Base-by-base conservation (phyloP, 2,797 vertebrate species). In the Myripristis murdjan region DNA sequence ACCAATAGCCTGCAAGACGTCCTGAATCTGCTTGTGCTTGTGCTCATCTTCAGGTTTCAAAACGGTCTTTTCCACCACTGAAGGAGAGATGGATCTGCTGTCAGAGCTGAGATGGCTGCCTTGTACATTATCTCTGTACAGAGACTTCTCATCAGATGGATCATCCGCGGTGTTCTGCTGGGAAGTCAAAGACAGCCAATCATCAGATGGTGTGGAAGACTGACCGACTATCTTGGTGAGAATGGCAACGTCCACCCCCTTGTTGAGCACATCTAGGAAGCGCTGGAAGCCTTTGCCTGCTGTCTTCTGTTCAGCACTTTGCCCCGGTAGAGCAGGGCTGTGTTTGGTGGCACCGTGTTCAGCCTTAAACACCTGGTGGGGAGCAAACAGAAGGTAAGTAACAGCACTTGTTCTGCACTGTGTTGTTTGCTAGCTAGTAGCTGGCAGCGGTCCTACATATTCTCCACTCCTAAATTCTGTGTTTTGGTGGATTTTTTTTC, bases 211-310 rank as follows among this genome's bases (percentile, higher is more conserved):
- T 0, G 57, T 0, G 11, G 83, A 41, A 14, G 26, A 22, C 61
- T 77, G 89, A 59, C 62, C 83, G 16, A 91, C 90, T 11, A 93
- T 90, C 61, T 90, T 81, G 59, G 65, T 91, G 53, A 93, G 91
- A 15, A 24, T 79, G 10, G 73, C 70, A 0, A 93, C 81, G 16
- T 93, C 89, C 64, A 93, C 92, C 0, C 92, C 92, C 65, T 85
- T 89, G 81, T 93, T 93, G 69, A 93, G 92, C 31, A 93, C 79
- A 6, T 91, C 73, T 0, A 93, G 92, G 79, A 93, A 93, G 51
- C 87, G 91, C 63, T 92, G 90, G 74, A 93, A 93, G 31, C 92
- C 92, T 43, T 70, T 77, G 2, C 73, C 22, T 1, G 73, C 63
- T 12, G 64, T 62, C 26, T 51, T 85, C 59, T 60, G 66, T 23